Base-by-base conservation (phyloP, 2,113 vertebrate genomes). In the Stictonetta naevosa region DNA sequence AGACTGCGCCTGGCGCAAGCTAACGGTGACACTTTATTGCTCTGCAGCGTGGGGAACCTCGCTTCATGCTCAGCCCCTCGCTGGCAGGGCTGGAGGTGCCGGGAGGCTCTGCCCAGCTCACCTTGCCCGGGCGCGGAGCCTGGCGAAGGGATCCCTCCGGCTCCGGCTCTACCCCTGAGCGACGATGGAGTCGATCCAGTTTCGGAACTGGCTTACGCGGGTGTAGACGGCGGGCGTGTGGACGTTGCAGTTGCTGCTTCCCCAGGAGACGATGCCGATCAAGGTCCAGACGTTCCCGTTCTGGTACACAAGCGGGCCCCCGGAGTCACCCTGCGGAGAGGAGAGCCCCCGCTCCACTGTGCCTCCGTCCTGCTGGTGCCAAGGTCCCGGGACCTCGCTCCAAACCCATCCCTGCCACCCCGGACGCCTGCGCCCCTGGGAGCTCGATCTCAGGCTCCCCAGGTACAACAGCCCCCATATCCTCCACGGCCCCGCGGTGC, bases 181-280 rank as follows among this genome's bases (percentile, higher is more conserved):
- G 1, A 94, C 40, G 0, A 58, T 0, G 1, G 9, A 0, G 12
- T 97, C 19, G 1, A 94, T 95, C 95, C 96, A 95, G 95, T 73
- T 77, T 11, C 83, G 85, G 88, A 93, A 94, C 19, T 36, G 29
- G 95, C 95, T 96, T 7, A 96, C 79, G 0, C 11, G 79, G 40
- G 96, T 73, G 75, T 96, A 96, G 15, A 88, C 3, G 40, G 71
- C 93, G 0, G 93, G 92, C 0, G 4, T 31, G 55, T 2, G 17
- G 67, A 33, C 1, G 1, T 90, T 83, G 86, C 96, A 97, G 88
- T 88, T 68, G 63, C 33, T 25, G 63, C 3, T 83, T 48, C 95
- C 94, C 72, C 88, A 96, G 86, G 96, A 97, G 18, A 97, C 85
- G 2, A 96, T 94, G 88, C 95, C 86, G 0, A 83, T 88, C 72